These are phyloP conservation scores for Xiphophorus couchianus DNA, from an alignment of 2,113 vertebrate species.

Conservation along the genomic window DNA sequence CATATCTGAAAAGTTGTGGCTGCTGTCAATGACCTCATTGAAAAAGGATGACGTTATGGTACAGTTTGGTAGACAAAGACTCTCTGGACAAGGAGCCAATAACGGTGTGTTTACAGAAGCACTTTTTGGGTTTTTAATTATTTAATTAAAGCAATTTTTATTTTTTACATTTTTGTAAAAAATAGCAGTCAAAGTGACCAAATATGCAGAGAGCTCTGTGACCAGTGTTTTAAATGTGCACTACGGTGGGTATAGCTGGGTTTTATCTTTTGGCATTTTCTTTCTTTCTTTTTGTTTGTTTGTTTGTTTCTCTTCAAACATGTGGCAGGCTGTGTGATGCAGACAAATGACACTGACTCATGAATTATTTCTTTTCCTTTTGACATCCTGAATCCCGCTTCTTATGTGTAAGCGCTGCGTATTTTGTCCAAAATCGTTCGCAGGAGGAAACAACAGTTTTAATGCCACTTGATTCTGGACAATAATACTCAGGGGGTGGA, in stretches of 20 bases:
- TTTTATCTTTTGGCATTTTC: constrained; percentile 60
- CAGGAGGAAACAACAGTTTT: constrained; percentile 77
- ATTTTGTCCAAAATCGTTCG: constrained; percentile 75
- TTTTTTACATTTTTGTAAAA: constrained; percentile 34
- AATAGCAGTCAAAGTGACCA: constrained; percentile 44
- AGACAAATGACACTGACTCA: constrained; percentile 52
- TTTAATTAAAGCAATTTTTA: constrained; percentile 61
- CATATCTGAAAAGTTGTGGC: constrained; percentile 18
- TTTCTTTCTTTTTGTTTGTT: not conserved
- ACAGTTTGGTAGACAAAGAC: constrained; percentile 61
- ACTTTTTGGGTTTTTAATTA: constrained; percentile 35
- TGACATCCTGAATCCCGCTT: constrained; percentile 47
- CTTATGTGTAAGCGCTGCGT: constrained; percentile 55
- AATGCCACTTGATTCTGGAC: constrained; percentile 75
- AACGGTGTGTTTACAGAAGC: constrained; percentile 49
- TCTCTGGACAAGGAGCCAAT: constrained; percentile 54
- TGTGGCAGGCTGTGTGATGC: constrained; percentile 37
- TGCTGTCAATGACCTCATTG: constrained; percentile 45
- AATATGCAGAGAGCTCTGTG: constrained; percentile 38
- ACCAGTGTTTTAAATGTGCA: constrained; percentile 44
- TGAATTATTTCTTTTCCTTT: constrained; percentile 56
- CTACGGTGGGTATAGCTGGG: constrained; percentile 41
- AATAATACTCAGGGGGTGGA: constrained; percentile 48
- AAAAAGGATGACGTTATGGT: constrained; percentile 37
- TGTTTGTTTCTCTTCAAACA: constrained; percentile 37